Evolutionary conservation across 2,797 vertebrate genomes (phyloP), one percentile per base, ranked within the genome.

Genomic region (Staurois parvus): DNA sequence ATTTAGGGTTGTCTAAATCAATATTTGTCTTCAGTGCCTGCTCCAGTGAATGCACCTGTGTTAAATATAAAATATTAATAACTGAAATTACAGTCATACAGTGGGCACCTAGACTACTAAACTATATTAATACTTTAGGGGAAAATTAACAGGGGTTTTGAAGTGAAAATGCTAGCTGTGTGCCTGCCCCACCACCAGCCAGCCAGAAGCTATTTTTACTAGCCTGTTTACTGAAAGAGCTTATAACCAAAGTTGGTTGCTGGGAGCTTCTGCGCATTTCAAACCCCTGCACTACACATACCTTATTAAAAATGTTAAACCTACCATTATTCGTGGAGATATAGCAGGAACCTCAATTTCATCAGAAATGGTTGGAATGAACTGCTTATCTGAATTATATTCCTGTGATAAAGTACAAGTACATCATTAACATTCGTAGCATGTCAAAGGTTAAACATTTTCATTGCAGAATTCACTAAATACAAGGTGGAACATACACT

Each of bases 1-100:
- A 87, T 72, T 89, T 91, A 1, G 62, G 89, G 59, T 79, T 66
- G 78, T 92, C 89, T 48, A 83, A 75, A 84, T 82, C 21, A 3
- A 91, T 84, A 68, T 17, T 62, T 68, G 81, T 52, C 69, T 45
- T 92, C 59, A 90, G 83, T 84, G 87, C 87, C 48, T 87, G 85
- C 5, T 90, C 91, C 68, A 87, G 84, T 28, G 77, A 26, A 19
- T 85, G 87, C 87, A 94, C 94, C 93, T 95, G 85, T 69, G 86
- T 74, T 34, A 48, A 77, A 28, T 15, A 32, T 11, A 84, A 4
- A 19, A 28, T 52, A 56, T 76, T 26, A 28, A 28, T 26, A 5
- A 7, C n/a, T 64, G 11, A 12, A 28, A 26, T 24, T 24, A 24
- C 21, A 56, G 52, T 59, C 19, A 24, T 45, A 45, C 42, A 45